phyloP scores from a whole-genome alignment of 2,113 vertebrate species.

The Malurus melanocephalus region DNA sequence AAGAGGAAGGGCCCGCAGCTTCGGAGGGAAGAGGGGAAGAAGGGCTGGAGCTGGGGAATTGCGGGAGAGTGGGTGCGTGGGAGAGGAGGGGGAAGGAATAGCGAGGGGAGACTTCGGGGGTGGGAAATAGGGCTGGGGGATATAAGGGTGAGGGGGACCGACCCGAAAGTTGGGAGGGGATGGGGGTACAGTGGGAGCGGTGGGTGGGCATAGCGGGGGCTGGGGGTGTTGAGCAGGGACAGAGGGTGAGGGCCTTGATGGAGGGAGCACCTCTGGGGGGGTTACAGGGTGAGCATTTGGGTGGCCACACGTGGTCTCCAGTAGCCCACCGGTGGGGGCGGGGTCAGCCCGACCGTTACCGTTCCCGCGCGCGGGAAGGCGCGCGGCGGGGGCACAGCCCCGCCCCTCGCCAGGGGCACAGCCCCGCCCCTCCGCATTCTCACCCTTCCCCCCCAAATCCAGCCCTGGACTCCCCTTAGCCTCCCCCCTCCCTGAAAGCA shows the following conservation, averaged over 20 bases:
- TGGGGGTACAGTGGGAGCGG: background rate
- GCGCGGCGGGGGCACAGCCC: background rate
- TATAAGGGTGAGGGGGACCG: too few relatives aligned
- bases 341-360: background rate
- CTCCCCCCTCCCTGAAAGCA: background rate
- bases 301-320: background rate
- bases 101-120: too few relatives aligned
- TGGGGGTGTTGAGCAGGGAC: too few relatives aligned
- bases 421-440: background rate
- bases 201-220: background rate
- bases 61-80: too few relatives aligned
- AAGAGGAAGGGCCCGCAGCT: too few relatives aligned
- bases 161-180: background rate
- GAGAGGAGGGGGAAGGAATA: too few relatives aligned
- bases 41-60: too few relatives aligned
- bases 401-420: background rate
- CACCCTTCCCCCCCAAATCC: background rate
- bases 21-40: too few relatives aligned
- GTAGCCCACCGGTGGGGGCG: background rate
- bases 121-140: too few relatives aligned
- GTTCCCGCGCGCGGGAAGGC: background rate
- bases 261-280: too few relatives aligned
- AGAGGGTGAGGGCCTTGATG: too few relatives aligned
- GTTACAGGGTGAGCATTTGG: background rate
- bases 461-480: too few relatives aligned